These are phyloP conservation scores for Ovis canadensis DNA, from an alignment of 2,113 vertebrate genomes.

Conservation along the genomic window DNA sequence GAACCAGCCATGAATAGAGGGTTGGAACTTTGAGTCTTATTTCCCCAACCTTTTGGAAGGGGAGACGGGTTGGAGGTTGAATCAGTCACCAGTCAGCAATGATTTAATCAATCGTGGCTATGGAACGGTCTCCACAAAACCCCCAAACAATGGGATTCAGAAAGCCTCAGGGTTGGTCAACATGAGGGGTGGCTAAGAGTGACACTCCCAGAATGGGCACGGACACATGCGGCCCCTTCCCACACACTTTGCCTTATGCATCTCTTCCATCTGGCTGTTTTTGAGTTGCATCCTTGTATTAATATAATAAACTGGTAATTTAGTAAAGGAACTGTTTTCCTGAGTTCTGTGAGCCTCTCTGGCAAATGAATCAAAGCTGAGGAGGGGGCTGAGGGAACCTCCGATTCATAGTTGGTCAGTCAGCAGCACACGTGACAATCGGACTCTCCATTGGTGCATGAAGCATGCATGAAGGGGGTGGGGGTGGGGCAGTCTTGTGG, in stretches of 20 bases:
- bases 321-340: background rate
- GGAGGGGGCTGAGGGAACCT: background rate
- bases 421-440: background rate
- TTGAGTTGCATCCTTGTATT: background rate
- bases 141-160: background rate
- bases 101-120: background rate
- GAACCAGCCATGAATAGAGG: background rate
- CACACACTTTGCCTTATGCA: background rate
- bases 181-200: background rate
- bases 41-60: background rate
- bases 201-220: background rate
- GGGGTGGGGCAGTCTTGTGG: background rate
- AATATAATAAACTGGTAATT: background rate
- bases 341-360: background rate
- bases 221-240: rapidly evolving
- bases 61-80: background rate
- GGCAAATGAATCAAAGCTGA: background rate
- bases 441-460: background rate
- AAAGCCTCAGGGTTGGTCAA: background rate
- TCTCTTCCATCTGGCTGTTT: background rate
- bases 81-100: background rate
- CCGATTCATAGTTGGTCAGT: background rate
- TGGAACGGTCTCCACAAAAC: background rate
- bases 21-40: background rate
- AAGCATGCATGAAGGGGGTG: no score